Base-by-base conservation (phyloP, 2,113 vertebrate species). In the Nyctereutes procyonoides region DNA sequence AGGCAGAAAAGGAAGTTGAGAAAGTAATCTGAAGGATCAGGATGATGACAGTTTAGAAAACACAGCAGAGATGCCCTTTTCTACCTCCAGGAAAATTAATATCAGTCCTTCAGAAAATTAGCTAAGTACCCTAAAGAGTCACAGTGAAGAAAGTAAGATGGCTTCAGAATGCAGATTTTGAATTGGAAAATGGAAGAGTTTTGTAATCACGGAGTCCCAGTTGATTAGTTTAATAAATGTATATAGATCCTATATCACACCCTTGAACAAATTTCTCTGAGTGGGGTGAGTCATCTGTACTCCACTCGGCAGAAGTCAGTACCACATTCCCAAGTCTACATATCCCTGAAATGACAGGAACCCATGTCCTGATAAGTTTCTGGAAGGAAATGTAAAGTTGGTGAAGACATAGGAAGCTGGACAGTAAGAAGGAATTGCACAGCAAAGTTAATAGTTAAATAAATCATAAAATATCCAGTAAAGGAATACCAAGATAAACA, bases 91-190 rank as follows among this genome's bases (percentile, higher is more conserved):
- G 73, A 91, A 79, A 69, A 20, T 77, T 79, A 91, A 71, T 43
- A 80, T n/a, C 79, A 90, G n/a, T 28, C 51, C 56, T 82, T 91
- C 35, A 91, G 73, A 91, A 90, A 84, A 63, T 84, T 62, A 87
- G 9, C 53, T 56, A 69, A 67, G 19, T 28, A 87, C n/a, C 60
- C 28, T 79, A 58, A 77, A 2, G 48, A 86, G 32, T 71, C 88
- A 91, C 53, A 62, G 58, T 95, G 81, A 95, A 86, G 62, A 77
- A 85, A 76, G 14, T 74, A 67, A 62, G 63, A 89, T 89, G 77
- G 8, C 32, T 53, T 55, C 67, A 89, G 55, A 91, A 95, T 69
- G 35, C 53, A 79, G 30, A 87, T 48, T 92, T 86, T 81, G 62
- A 92, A 92, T 55, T 95, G 53, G 63, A 87, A 87, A 80, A 30